These are phyloP conservation scores for Trichosurus vulpecula DNA, from an alignment of 2,797 vertebrate species.

Conservation along the genomic window DNA sequence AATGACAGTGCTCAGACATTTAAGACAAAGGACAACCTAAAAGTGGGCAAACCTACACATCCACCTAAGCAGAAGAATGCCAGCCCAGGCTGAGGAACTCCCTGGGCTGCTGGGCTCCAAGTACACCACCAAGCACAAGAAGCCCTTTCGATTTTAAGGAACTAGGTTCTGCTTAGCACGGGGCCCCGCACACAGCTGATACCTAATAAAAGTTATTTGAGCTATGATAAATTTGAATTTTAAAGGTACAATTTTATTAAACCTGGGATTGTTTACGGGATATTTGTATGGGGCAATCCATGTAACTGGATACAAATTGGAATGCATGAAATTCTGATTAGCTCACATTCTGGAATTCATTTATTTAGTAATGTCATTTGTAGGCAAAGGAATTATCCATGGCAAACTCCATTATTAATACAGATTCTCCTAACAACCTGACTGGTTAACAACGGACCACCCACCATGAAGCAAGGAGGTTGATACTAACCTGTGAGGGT, in stretches of 20 bases:
- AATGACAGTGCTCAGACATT: neutral
- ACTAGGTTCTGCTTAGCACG: neutral
- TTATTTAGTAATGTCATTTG: neutral
- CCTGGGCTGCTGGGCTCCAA: no score
- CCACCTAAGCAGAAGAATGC: neutral
- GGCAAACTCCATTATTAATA: rapidly evolving
- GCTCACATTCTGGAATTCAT: neutral
- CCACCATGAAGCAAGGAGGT: neutral
- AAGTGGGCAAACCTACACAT: rapidly evolving
- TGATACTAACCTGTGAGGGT: neutral
- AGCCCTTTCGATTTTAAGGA: neutral
- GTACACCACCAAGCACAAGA: no score
- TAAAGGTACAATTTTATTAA: neutral
- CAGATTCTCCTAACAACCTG: neutral
- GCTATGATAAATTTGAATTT: neutral
- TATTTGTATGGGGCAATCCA: neutral
- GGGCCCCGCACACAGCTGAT: neutral
- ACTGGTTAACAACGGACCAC: neutral
- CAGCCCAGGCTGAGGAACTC: neutral
- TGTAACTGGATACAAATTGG: neutral
- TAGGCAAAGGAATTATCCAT: rapidly evolving
- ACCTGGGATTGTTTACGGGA: neutral
- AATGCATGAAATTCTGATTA: neutral
- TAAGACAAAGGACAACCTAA: neutral
- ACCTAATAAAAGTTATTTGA: neutral